Conservation (phyloP, 2,113 vertebrate genomes). For the Glareola pratincola region DNA sequence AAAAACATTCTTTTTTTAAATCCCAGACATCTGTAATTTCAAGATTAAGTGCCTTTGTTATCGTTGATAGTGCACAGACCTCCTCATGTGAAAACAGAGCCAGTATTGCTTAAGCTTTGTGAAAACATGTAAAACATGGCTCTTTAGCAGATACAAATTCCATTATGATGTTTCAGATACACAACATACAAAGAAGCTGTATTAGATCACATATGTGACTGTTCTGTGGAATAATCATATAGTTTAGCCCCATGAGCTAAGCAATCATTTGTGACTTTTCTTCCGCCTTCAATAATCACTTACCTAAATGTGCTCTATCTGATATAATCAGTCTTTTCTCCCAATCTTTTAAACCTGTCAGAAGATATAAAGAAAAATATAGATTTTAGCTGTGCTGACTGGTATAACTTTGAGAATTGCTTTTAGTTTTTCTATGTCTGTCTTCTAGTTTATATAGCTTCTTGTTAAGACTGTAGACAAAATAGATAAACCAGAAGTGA, state of each 20-base stretch:
- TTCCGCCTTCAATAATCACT: background rate
- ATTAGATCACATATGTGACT: background rate
- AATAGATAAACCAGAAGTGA: background rate
- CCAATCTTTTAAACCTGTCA: slow-evolving; percentile 92
- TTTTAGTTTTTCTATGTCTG: background rate
- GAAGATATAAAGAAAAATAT: background rate
- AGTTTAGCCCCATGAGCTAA: background rate
- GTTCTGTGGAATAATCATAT: background rate
- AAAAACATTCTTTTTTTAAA: background rate
- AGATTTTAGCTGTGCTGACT: background rate
- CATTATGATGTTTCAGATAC: background rate
- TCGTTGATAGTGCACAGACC: background rate
- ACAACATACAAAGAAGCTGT: background rate
- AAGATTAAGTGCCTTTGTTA: background rate
- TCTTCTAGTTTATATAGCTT: background rate
- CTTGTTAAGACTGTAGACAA: background rate
- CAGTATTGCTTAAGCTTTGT: background rate
- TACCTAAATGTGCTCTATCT: slow-evolving; percentile 95
- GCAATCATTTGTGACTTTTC: background rate
- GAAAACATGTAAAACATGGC: background rate
- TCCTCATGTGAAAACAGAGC: background rate
- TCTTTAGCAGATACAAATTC: background rate
- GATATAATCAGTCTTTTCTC: slow-evolving; percentile 96
- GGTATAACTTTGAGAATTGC: background rate
- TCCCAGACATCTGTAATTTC: background rate